phyloP scores from a whole-genome alignment of 2,797 vertebrate genomes.

The Nyctalus aviator region DNA sequence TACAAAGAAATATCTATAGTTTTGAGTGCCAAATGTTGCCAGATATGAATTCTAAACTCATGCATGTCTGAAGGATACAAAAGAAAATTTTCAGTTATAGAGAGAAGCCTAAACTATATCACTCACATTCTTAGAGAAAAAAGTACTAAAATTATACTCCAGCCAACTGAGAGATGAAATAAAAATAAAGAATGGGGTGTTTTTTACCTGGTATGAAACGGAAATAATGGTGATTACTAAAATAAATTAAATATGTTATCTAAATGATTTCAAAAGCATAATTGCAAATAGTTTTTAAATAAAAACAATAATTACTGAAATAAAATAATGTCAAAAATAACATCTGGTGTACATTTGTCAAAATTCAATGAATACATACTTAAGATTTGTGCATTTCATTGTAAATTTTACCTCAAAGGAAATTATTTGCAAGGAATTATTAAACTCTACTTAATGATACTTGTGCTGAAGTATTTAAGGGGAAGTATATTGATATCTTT shows the following conservation, averaged over 20 bases:
- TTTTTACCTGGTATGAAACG: slow-evolving; percentile 23
- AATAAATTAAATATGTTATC: background rate
- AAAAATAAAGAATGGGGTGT: background rate
- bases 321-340: slow-evolving; percentile 41
- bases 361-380: background rate
- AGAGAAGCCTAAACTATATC: background rate
- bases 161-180: slow-evolving; percentile 4
- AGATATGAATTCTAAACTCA: slow-evolving; percentile 35
- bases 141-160: background rate
- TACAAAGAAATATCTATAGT: background rate
- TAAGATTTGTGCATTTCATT: background rate
- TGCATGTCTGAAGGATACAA: background rate
- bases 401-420: slow-evolving; percentile 7
- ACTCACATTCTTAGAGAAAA: slow-evolving; percentile 17
- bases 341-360: background rate
- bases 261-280: slow-evolving; percentile 38
- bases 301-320: slow-evolving; percentile 22
- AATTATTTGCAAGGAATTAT: background rate
- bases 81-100: background rate
- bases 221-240: background rate
- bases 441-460: slow-evolving; percentile 8
- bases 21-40: background rate
- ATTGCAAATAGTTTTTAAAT: background rate
- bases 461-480: background rate
- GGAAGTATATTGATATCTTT: background rate